Evolutionary conservation across 2,888 invertebrate genomes (phyloP).

Genomic region (Icerya purchasi): DNA sequence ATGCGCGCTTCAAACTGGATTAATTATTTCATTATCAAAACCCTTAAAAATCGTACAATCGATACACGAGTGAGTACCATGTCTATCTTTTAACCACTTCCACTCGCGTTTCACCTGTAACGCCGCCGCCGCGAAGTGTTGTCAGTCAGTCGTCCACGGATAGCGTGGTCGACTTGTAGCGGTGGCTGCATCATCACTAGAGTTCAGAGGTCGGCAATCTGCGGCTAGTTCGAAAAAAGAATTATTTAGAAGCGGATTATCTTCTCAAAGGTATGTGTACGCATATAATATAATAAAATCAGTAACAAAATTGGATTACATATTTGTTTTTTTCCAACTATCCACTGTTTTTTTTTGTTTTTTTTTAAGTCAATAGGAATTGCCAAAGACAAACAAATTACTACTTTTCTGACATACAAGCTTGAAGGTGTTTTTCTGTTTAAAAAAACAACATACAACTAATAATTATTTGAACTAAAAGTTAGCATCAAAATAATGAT

Average conservation of each 20-base stretch:
- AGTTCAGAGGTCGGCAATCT: too few species aligned
- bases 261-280: too few species aligned
- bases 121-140: not conserved
- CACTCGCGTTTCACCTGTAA: not conserved
- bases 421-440: not conserved
- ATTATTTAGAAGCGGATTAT: not conserved
- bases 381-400: not conserved
- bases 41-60: not conserved
- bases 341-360: too few species aligned
- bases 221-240: too few species aligned
- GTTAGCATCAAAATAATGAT: slow-evolving; percentile 14
- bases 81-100: not conserved
- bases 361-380: not conserved
- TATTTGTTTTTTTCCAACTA: too few species aligned
- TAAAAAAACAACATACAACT: not conserved
- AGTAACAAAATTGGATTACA: too few species aligned
- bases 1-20: too few species aligned
- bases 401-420: too few species aligned
- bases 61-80: not conserved
- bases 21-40: not conserved
- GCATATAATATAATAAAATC: not conserved
- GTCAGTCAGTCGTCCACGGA: not conserved
- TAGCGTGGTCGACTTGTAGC: not conserved
- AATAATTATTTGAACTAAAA: not conserved
- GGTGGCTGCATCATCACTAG: not conserved